Conservation (phyloP, 1,140 invertebrate species). For the Scaptomyza hsui region DNA sequence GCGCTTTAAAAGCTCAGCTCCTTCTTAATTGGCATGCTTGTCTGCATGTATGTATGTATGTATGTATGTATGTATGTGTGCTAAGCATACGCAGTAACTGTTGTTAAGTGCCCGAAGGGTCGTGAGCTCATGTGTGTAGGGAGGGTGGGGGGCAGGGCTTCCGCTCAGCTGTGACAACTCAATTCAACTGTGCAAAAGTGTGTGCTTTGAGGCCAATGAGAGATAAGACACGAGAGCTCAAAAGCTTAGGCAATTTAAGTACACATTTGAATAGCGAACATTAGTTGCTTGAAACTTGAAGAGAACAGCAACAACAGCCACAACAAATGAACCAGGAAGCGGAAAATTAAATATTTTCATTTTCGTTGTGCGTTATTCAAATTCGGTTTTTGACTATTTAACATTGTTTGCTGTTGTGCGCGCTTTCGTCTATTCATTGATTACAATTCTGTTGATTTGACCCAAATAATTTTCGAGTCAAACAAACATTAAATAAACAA, state of each 20-base stretch:
- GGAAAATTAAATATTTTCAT: slow-evolving; percentile 21
- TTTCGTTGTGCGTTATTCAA: slow-evolving; percentile 15
- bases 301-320: slow-evolving; percentile 7
- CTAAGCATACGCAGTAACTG: slow-evolving; percentile 12
- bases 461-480: slow-evolving; percentile 55
- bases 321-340: slow-evolving; percentile 27
- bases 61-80: background rate
- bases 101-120: slow-evolving; percentile 19
- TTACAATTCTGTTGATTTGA: slow-evolving; percentile 47
- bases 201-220: slow-evolving; percentile 28
- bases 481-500: slow-evolving; percentile 54
- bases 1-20: slow-evolving; percentile 27
- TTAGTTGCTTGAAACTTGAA: slow-evolving; percentile 7
- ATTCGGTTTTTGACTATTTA: slow-evolving; percentile 26
- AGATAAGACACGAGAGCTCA: slow-evolving; percentile 42
- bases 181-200: slow-evolving; percentile 27
- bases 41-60: background rate
- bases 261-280: slow-evolving; percentile 21
- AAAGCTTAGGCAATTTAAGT: slow-evolving; percentile 28
- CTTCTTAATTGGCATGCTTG: slow-evolving; percentile 33
- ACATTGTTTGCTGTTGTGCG: slow-evolving; percentile 5
- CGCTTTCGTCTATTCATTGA: slow-evolving; percentile 50
- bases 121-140: too few relatives aligned
- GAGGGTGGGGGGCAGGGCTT: slow-evolving; percentile 20
- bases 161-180: slow-evolving; percentile 38